phyloP scores from a whole-genome alignment of 2,113 vertebrate genomes.

The Gavialis gangeticus region DNA sequence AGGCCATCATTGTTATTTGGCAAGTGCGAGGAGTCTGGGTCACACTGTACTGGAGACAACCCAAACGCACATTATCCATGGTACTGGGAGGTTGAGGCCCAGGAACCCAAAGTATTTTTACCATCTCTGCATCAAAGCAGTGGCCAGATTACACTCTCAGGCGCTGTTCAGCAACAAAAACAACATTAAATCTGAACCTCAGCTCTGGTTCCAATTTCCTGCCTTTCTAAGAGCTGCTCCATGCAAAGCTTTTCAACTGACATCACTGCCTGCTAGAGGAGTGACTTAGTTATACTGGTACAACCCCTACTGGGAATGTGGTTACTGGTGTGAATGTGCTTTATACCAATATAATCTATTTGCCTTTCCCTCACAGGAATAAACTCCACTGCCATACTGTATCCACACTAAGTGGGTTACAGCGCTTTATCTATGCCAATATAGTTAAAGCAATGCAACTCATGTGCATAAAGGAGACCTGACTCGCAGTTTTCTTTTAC shows the following conservation, averaged over 20 bases:
- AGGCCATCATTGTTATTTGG: neutral
- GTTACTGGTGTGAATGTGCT: fast-evolving
- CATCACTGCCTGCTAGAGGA: no score
- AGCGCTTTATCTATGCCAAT: neutral
- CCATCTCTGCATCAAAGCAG: neutral
- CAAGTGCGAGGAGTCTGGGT: neutral
- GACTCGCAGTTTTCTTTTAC: neutral
- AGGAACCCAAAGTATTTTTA: neutral
- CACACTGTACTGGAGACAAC: constrained; percentile 38
- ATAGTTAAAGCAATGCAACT: neutral
- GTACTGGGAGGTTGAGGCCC: neutral
- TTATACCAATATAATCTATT: neutral
- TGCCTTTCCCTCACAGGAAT: neutral
- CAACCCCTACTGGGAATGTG: neutral
- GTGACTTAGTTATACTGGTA: neutral
- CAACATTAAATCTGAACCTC: neutral
- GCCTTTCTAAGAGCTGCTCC: neutral
- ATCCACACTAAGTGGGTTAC: neutral
- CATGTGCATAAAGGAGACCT: neutral
- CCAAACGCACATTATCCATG: neutral
- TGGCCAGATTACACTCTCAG: fast-evolving
- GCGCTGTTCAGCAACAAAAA: fast-evolving
- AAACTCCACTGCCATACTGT: neutral
- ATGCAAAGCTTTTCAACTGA: neutral
- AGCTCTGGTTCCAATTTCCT: neutral